A percentile compares a stretch with the other conserved stretches of the same genome.
Conservation (phyloP, 2,113 vertebrate species). For the Pachypanchax playfairii region DNA sequence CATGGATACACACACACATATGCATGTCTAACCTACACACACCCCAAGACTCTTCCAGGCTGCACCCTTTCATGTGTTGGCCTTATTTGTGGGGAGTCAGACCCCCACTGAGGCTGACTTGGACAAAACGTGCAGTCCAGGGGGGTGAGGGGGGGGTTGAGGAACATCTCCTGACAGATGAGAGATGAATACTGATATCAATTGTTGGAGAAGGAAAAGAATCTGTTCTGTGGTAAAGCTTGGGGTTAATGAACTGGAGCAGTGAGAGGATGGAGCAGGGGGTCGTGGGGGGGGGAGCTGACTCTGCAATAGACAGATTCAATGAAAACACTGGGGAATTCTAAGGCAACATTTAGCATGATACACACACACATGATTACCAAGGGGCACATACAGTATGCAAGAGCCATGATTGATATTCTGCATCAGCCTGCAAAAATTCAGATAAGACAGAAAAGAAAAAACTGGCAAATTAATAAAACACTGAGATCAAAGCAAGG, state of each 20-base stretch:
- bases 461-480: constrained; percentile 6
- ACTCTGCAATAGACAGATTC: constrained; percentile 52
- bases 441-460: constrained; percentile 43
- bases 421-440: constrained; percentile 66
- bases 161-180: constrained; percentile 47
- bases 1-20: too few species aligned
- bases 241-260: constrained; percentile 62
- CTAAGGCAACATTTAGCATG: constrained; percentile 64
- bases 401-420: constrained; percentile 61
- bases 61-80: constrained; percentile 64
- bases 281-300: constrained; percentile 35
- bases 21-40: not conserved
- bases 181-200: constrained; percentile 45
- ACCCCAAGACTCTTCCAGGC: constrained; percentile 24
- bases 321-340: constrained; percentile 59
- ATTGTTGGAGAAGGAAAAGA: constrained; percentile 37
- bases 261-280: constrained; percentile 11
- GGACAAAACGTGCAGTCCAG: constrained; percentile 34
- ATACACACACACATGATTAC: constrained; percentile 38
- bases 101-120: constrained; percentile 41
- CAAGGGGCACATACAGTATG: constrained; percentile 38
- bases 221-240: constrained; percentile 27
- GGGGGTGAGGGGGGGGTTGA: constrained; percentile 21
- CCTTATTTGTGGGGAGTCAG: constrained; percentile 61
- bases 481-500: not conserved